A percentile compares a stretch with the other conserved stretches of the same genome.
phyloP scores from a whole-genome alignment of 2,113 vertebrate genomes.

The Thalassoma bifasciatum region DNA sequence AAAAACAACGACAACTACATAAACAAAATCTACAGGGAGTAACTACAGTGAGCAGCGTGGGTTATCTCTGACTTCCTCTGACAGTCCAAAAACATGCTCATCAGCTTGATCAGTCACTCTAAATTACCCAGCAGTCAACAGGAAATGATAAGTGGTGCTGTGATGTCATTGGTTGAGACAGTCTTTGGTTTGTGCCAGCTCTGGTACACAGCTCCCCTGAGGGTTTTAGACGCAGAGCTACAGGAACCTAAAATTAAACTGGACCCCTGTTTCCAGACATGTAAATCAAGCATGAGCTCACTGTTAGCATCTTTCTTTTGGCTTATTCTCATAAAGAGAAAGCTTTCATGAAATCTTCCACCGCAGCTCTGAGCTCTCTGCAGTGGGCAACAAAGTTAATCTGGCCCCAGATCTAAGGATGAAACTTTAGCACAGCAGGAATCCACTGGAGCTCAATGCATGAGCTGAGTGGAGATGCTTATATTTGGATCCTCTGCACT shows the following conservation, averaged over 20 bases:
- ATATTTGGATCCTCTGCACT: constrained; percentile 26
- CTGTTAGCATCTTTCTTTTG: background rate
- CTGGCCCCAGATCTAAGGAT: background rate
- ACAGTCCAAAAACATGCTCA: no score
- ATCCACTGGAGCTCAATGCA: constrained; percentile 3
- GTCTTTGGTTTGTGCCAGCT: constrained; percentile 24
- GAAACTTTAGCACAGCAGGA: constrained; percentile 5
- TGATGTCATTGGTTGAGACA: no score
- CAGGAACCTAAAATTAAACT: constrained; percentile 12
- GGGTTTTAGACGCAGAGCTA: no score
- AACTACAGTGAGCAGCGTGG: no score
- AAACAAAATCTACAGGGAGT: no score
- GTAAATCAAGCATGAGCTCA: background rate
- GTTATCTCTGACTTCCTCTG: no score
- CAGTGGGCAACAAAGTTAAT: constrained; percentile 5
- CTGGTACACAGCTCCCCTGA: background rate
- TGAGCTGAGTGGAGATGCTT: constrained; percentile 3
- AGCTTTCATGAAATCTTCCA: background rate
- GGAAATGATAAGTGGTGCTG: no score
- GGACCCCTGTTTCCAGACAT: background rate
- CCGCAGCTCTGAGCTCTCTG: constrained; percentile 2
- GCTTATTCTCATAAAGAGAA: background rate
- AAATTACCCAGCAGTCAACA: no score
- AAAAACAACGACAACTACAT: no score
- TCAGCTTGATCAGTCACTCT: no score